Evolutionary conservation across 1,140 invertebrate species (phyloP).

Genomic region (Neodiprion pinetum): DNA sequence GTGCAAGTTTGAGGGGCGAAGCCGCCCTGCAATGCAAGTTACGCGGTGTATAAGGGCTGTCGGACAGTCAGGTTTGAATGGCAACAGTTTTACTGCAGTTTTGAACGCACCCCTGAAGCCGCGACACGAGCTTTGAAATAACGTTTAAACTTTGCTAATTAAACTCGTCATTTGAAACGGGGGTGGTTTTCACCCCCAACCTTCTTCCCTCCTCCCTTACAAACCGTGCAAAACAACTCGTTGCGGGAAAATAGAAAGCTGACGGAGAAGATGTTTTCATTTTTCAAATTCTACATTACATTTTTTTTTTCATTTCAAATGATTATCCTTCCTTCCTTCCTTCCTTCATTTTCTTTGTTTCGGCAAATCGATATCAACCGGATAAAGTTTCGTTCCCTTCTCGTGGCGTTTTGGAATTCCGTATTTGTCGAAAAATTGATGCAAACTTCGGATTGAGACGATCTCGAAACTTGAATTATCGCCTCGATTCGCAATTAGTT

Average conservation of each 20-base stretch:
- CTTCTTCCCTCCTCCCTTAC: background rate
- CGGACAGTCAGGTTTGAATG: background rate
- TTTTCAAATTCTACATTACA: background rate
- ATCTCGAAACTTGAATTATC: too few relatives aligned
- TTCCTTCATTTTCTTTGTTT: too few relatives aligned
- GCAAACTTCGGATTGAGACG: too few relatives aligned
- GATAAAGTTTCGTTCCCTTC: too few relatives aligned
- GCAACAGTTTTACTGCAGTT: slow-evolving; percentile 6
- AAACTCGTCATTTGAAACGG: slow-evolving; percentile 9
- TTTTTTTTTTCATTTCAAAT: background rate
- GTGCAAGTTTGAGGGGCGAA: background rate
- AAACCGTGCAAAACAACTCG: background rate
- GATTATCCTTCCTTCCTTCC: too few relatives aligned
- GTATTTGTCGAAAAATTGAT: too few relatives aligned
- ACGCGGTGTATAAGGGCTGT: background rate
- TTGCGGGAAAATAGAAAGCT: background rate
- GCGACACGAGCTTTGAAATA: slow-evolving; percentile 3
- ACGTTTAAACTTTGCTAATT: slow-evolving; percentile 14
- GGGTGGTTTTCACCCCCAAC: background rate
- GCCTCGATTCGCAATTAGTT: too few relatives aligned
- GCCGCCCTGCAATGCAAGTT: background rate
- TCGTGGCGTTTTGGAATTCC: too few relatives aligned
- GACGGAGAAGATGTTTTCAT: background rate
- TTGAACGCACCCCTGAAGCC: background rate
- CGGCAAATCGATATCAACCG: too few relatives aligned